These are phyloP conservation scores for Acyrthosiphon pisum DNA, from an alignment of 1,140 invertebrate species.

Conservation along the genomic window DNA sequence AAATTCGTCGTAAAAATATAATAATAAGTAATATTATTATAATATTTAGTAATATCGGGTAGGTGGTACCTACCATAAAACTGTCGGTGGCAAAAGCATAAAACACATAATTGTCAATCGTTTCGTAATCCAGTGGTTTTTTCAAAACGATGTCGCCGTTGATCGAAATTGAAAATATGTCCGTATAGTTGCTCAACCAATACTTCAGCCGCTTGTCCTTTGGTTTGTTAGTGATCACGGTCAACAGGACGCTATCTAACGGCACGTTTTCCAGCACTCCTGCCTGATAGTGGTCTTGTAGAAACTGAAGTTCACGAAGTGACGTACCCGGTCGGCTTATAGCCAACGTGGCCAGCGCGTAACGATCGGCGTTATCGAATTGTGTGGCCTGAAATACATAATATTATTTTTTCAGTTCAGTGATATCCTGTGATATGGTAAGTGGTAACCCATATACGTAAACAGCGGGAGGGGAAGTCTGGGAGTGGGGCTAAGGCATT, in stretches of 20 bases:
- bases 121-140: constrained; percentile 82
- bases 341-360: constrained; percentile 81
- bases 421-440: too few species aligned
- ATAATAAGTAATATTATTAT: neutral
- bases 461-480: too few species aligned
- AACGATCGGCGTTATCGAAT: constrained; percentile 86
- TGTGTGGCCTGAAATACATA: constrained; percentile 75
- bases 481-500: too few species aligned
- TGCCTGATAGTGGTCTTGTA: constrained; percentile 75
- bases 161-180: constrained; percentile 76
- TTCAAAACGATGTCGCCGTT: constrained; percentile 82
- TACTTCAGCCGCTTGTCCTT: constrained; percentile 70
- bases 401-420: neutral
- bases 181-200: constrained; percentile 71
- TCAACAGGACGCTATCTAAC: constrained; percentile 74
- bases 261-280: constrained; percentile 79
- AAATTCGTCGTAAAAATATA: neutral
- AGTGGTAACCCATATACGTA: too few species aligned
- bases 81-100: constrained; percentile 86
- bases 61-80: constrained; percentile 69
- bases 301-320: constrained; percentile 69
- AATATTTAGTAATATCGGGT: neutral
- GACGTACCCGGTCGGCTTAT: constrained; percentile 67
- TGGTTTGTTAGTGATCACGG: constrained; percentile 70
- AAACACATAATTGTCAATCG: constrained; percentile 74